phyloP scores from a whole-genome alignment of 1,140 invertebrate genomes.

The Cheumatopsyche charites region DNA sequence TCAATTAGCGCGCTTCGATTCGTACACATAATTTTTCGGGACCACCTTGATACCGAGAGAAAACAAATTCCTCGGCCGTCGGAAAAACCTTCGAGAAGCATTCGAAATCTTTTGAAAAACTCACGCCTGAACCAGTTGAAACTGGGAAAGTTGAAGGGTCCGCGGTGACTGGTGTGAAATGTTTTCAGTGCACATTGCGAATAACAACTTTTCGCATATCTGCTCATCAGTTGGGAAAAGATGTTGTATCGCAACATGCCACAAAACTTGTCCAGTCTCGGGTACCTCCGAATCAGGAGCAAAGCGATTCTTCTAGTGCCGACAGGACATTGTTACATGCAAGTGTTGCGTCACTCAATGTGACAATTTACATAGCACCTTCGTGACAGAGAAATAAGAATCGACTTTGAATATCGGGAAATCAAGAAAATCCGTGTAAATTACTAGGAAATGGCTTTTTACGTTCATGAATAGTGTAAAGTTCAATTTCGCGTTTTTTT shows the following conservation, averaged over 20 bases:
- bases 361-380: not conserved
- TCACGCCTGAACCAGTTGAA: too few relatives aligned
- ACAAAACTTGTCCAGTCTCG: not conserved
- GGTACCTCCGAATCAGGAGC: slow-evolving; percentile 1
- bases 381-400: too few relatives aligned
- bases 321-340: not conserved
- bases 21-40: not conserved
- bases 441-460: too few relatives aligned
- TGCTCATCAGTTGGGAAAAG: not conserved
- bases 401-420: too few relatives aligned
- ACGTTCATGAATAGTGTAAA: too few relatives aligned
- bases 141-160: not conserved
- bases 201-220: slow-evolving; percentile 24
- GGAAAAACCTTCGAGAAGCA: too few relatives aligned
- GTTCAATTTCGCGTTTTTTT: too few relatives aligned
- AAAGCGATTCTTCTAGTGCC: slow-evolving; percentile 3
- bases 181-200: not conserved
- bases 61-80: not conserved
- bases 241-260: slow-evolving; percentile 12
- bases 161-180: not conserved
- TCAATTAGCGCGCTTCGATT: slow-evolving; percentile 14
- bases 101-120: too few relatives aligned
- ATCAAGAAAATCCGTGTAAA: too few relatives aligned
- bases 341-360: not conserved
- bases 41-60: not conserved